A percentile compares a stretch with the other conserved stretches of the same genome.
Conservation (phyloP, 2,888 invertebrate species). For the Opisthograptis luteolata region DNA sequence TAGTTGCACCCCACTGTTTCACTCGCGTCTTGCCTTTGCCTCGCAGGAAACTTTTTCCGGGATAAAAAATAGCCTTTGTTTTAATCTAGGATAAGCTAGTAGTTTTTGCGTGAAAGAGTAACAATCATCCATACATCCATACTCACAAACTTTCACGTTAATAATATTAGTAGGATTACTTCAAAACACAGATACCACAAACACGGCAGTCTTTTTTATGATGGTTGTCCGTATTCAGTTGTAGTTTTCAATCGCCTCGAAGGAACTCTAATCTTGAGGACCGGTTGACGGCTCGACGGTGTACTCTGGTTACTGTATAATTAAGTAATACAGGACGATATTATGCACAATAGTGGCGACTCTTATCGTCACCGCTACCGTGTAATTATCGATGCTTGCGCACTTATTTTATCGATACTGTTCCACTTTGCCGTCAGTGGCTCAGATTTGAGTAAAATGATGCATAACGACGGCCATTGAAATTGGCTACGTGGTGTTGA, state of each 20-base stretch:
- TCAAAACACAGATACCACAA: too few species aligned
- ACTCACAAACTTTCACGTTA: too few species aligned
- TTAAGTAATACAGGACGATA: conserved; percentile 74
- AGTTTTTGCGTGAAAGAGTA: too few species aligned
- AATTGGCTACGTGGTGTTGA: background rate
- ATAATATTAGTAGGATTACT: too few species aligned
- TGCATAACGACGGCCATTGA: conserved; percentile 54
- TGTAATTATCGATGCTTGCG: conserved; percentile 69
- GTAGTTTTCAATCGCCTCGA: background rate
- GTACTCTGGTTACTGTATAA: conserved; percentile 58
- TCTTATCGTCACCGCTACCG: conserved; percentile 68
- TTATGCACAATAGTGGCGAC: conserved; percentile 77
- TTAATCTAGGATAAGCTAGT: too few species aligned
- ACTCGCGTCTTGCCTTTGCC: too few species aligned
- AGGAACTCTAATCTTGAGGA: conserved; percentile 36
- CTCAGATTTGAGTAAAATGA: conserved; percentile 71
- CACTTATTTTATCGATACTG: conserved; percentile 62
- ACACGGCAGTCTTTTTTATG: too few species aligned
- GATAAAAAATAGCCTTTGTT: too few species aligned
- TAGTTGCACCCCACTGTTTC: too few species aligned
- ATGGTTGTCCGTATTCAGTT: background rate
- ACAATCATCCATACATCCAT: too few species aligned
- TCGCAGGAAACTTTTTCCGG: too few species aligned
- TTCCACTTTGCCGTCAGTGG: conserved; percentile 55
- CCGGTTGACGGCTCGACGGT: conserved; percentile 46